A percentile compares a stretch with the other conserved stretches of the same genome.
Evolutionary conservation across 2,113 vertebrate species (phyloP).

Genomic region (Oxygymnocypris stewartii): DNA sequence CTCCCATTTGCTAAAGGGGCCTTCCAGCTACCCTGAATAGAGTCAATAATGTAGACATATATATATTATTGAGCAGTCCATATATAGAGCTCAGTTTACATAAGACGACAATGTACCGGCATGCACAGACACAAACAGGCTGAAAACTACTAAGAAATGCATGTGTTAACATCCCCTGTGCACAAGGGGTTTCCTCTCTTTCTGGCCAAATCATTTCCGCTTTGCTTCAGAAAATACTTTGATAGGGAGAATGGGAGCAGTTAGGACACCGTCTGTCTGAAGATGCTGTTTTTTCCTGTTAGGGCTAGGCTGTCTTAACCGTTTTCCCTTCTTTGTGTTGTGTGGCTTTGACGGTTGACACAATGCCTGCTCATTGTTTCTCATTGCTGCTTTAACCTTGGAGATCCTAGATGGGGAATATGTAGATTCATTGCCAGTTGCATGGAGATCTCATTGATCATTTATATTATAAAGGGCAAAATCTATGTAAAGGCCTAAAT

Average conservation of each 20-base stretch:
- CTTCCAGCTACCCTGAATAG: background rate
- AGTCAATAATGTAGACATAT: background rate
- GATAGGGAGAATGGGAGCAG: background rate
- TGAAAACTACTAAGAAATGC: no score
- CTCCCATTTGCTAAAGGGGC: background rate
- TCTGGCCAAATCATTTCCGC: background rate
- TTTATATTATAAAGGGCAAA: background rate
- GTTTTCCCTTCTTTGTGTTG: constrained; percentile 48
- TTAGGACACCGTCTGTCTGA: constrained; percentile 24
- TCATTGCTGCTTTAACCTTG: background rate
- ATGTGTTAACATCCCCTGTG: background rate
- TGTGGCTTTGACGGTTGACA: background rate
- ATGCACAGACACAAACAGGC: background rate
- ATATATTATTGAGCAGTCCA: background rate
- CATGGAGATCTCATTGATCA: background rate
- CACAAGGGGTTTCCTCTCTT: background rate
- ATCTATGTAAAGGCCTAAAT: background rate
- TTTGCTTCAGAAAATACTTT: background rate
- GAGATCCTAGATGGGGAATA: background rate
- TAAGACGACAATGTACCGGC: background rate
- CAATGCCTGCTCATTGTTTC: constrained; percentile 8
- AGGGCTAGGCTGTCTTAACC: background rate
- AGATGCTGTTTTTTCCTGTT: constrained; percentile 37
- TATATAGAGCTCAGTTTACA: background rate
- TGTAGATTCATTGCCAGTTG: background rate